phyloP scores from a whole-genome alignment of 2,113 vertebrate species.

The Peromyscus polionotus region DNA sequence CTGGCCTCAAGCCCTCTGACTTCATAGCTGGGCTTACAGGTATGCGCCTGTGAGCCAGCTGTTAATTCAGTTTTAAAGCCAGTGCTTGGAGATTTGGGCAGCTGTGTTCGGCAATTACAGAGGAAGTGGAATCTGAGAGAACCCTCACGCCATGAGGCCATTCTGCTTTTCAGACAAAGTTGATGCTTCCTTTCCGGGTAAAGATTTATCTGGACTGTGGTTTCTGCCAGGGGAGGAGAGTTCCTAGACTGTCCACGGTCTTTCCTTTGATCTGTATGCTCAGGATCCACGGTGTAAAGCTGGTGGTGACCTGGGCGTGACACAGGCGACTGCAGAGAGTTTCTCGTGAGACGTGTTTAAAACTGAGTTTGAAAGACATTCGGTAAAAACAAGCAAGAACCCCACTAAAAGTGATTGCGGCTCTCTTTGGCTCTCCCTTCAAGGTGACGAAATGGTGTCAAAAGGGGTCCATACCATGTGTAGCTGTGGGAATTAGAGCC shows the following conservation, averaged over 20 bases:
- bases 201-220: neutral
- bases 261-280: accelerated
- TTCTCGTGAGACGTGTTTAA: neutral
- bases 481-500: neutral
- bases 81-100: neutral
- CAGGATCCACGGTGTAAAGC: neutral
- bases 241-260: neutral
- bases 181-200: neutral
- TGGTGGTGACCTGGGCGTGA: neutral
- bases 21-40: neutral
- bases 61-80: neutral
- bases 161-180: neutral
- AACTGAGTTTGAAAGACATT: slow-evolving; percentile 20
- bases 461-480: neutral
- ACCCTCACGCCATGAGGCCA: too few species aligned
- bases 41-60: neutral
- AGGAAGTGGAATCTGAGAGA: neutral
- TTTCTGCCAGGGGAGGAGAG: neutral
- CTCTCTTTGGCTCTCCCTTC: neutral
- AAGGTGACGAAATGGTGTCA: neutral
- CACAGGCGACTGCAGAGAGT: neutral
- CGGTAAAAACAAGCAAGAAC: neutral
- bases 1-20: neutral
- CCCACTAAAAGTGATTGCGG: neutral
- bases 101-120: neutral